Evolutionary conservation across 2,113 vertebrate species (phyloP), one percentile per base, ranked within the genome.

Genomic region (Psephotus haematonotus): DNA sequence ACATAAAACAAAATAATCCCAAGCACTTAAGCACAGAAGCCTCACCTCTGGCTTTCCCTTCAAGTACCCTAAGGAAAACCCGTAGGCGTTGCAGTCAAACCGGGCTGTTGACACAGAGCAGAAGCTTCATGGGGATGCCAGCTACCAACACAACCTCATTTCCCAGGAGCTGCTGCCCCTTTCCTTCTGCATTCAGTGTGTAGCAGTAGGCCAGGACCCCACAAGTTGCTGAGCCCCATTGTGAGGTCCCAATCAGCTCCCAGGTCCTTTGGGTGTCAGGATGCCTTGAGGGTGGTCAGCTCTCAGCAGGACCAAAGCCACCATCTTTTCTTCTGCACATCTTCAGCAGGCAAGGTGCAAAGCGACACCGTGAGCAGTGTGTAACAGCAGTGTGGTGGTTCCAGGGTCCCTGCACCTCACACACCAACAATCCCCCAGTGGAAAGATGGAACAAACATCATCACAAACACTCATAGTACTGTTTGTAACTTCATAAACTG

Each of bases 331-430:
- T 39, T 65, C 39, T 69, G 44, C 15, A 13, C 31, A 19, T 49
- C 70, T 53, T 69, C 63, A 82, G 46, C 28, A 16, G 5, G 1
- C 31, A 65, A 80, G 43, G 59, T 46, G 76, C 1, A 12, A 75
- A 82, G n/a, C 35, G 82, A 19, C 0, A 2, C n/a, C 33, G 29
- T 25, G 29, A 95, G 37, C 29, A n/a, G 27, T 0, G 1, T 14
- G 11, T 35, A 57, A 35, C 23, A 46, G 55, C n/a, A 39, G 11
- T 18, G 33, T 1, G 0, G 14, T 1, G 2, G 59, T 75, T 33
- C 15, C 63, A 86, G 15, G 18, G 23, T 63, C n/a, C 37, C 35
- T 46, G 19, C 31, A 33, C 33, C 47, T 78, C 55, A 59, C 37
- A 71, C 44, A 44, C 17, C 23, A 81, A 68, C 88, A 63, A 69